Evolutionary conservation across 2,113 vertebrate species (phyloP).

Genomic region (Tylochromis polylepis): DNA sequence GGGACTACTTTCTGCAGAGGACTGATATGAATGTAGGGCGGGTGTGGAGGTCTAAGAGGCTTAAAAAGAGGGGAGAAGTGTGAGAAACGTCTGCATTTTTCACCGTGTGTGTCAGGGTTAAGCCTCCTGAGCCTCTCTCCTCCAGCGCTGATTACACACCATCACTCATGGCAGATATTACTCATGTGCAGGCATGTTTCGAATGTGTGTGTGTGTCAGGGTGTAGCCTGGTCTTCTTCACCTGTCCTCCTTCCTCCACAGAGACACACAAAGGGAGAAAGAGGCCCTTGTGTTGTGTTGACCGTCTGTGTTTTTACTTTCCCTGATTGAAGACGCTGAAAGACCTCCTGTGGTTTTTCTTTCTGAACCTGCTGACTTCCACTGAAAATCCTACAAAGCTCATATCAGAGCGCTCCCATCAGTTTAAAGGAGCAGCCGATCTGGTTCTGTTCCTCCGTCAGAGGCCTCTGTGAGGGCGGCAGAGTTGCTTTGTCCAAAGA

Average conservation of each 20-base stretch:
- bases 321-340: neutral
- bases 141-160: neutral
- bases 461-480: neutral
- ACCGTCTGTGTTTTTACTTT: neutral
- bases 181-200: neutral
- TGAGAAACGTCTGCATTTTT: neutral
- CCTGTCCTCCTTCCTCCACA: neutral
- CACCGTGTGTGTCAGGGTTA: neutral
- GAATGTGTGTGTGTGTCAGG: neutral
- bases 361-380: neutral
- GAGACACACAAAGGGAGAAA: neutral
- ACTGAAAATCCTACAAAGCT: neutral
- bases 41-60: neutral
- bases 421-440: neutral
- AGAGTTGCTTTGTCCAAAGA: neutral
- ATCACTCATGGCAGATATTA: neutral
- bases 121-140: neutral
- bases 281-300: neutral
- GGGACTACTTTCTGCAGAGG: neutral
- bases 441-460: rapidly evolving
- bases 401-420: neutral
- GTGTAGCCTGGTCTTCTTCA: neutral
- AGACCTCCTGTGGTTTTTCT: neutral
- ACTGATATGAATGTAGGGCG: rapidly evolving
- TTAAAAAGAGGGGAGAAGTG: neutral